Conservation (phyloP, 2,113 vertebrate genomes). For the Microcebus griseorufus region DNA sequence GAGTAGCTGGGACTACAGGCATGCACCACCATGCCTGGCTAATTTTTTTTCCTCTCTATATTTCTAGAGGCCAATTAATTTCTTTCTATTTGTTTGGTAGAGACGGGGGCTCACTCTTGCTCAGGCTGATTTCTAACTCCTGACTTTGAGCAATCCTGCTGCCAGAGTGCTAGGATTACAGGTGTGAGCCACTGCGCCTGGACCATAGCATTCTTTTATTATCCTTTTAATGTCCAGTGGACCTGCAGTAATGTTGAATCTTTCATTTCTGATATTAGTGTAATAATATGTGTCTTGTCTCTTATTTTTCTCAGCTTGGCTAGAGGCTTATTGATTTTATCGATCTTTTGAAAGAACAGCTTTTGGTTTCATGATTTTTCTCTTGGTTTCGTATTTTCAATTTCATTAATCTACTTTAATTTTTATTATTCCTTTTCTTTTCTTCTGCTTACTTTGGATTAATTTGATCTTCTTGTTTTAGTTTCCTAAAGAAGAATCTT, state of each 20-base stretch:
- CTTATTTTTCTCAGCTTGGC: background rate
- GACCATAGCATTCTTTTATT: background rate
- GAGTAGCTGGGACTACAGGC: too few relatives aligned
- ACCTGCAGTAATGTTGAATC: background rate
- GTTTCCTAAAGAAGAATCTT: background rate
- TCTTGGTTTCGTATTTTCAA: background rate
- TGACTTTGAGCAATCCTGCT: too few relatives aligned
- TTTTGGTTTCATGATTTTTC: slow-evolving; percentile 4
- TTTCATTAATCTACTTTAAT: background rate
- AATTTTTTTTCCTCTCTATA: too few relatives aligned
- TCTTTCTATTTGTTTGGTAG: too few relatives aligned
- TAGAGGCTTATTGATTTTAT: background rate
- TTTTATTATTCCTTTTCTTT: background rate
- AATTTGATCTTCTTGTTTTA: background rate
- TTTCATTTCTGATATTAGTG: background rate
- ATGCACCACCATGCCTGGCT: too few relatives aligned
- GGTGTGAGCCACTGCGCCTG: too few relatives aligned
- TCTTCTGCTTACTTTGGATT: background rate
- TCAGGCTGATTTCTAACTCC: too few relatives aligned
- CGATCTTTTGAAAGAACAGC: background rate
- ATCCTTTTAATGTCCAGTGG: background rate
- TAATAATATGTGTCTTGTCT: background rate
- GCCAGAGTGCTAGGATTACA: too few relatives aligned
- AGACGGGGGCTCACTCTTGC: too few relatives aligned
- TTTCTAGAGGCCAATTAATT: too few relatives aligned